Conservation (phyloP, 2,113 vertebrate genomes). For the Heterotis niloticus region DNA sequence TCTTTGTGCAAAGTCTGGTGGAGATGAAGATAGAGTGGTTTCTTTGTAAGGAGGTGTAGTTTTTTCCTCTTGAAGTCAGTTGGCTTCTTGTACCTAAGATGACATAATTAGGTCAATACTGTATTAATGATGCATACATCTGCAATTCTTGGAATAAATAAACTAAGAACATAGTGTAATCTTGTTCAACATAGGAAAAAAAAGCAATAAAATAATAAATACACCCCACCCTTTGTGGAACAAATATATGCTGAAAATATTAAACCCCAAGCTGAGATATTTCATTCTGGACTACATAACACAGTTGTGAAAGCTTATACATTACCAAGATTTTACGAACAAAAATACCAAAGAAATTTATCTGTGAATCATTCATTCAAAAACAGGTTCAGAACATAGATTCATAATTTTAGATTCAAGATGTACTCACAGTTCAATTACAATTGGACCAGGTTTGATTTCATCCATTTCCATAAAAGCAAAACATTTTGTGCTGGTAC, state of each 20-base stretch:
- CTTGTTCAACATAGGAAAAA: no score
- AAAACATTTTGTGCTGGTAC: conserved; percentile 98
- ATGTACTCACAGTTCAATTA: conserved; percentile 91
- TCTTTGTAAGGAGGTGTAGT: conserved; percentile 93
- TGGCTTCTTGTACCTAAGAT: conserved; percentile 92
- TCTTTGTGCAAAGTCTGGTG: conserved; percentile 95
- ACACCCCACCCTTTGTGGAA: background rate
- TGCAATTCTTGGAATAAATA: background rate
- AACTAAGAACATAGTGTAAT: background rate
- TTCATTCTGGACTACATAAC: background rate
- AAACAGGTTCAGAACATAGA: no score
- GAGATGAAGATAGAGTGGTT: conserved; percentile 97
- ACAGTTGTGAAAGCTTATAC: background rate
- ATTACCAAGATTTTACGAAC: background rate
- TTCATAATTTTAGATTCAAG: background rate
- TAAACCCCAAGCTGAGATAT: background rate
- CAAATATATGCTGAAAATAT: background rate
- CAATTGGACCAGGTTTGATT: conserved; percentile 88
- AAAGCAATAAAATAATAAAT: background rate
- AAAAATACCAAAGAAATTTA: background rate
- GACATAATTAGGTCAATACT: background rate
- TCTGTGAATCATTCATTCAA: background rate
- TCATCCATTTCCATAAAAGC: conserved; percentile 99
- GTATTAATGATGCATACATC: background rate
- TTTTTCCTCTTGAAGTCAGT: conserved; percentile 99